These are phyloP conservation scores for Cyphomyrus plagiostoma DNA, from an alignment of 2,113 vertebrate species.

Conservation along the genomic window DNA sequence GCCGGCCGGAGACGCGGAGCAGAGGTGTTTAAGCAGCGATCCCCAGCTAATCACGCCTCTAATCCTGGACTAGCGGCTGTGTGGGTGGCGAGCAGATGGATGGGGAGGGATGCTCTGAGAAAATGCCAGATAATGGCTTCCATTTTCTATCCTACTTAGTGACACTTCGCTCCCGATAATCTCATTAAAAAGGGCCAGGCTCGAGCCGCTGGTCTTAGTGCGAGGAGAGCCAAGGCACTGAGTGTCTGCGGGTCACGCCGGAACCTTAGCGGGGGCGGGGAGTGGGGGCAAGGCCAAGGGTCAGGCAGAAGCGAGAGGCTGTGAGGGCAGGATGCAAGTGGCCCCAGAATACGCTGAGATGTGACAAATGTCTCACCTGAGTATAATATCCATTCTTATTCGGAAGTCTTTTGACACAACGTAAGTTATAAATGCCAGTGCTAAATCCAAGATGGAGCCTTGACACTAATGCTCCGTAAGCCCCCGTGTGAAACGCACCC, in stretches of 20 bases:
- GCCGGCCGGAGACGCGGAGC: conserved; percentile 48
- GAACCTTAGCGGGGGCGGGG: conserved; percentile 11
- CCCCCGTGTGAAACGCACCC: conserved; percentile 1
- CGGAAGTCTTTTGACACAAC: not conserved
- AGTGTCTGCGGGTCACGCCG: not conserved
- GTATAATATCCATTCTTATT: conserved; percentile 5
- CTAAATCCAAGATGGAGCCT: conserved; percentile 16
- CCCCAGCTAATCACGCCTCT: conserved; percentile 61
- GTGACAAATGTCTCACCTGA: not conserved
- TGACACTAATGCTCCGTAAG: conserved; percentile 8
- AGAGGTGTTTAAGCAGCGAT: conserved; percentile 67
- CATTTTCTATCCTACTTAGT: conserved; percentile 77
- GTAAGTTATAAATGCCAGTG: not conserved
- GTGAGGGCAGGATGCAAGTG: not conserved
- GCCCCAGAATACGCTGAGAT: not conserved
- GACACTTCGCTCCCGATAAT: conserved; percentile 72
- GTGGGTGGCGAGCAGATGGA: conserved; percentile 70
- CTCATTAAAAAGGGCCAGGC: conserved; percentile 66
- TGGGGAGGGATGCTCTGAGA: conserved; percentile 54
- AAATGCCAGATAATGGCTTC: conserved; percentile 75
- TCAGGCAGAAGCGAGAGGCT: not conserved
- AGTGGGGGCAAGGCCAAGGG: not conserved
- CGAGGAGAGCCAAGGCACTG: conserved; percentile 19
- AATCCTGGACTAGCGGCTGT: conserved; percentile 63
- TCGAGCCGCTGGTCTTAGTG: conserved; percentile 21